Evolutionary conservation across 2,113 vertebrate genomes (phyloP).

Genomic region (Scolopax mira): DNA sequence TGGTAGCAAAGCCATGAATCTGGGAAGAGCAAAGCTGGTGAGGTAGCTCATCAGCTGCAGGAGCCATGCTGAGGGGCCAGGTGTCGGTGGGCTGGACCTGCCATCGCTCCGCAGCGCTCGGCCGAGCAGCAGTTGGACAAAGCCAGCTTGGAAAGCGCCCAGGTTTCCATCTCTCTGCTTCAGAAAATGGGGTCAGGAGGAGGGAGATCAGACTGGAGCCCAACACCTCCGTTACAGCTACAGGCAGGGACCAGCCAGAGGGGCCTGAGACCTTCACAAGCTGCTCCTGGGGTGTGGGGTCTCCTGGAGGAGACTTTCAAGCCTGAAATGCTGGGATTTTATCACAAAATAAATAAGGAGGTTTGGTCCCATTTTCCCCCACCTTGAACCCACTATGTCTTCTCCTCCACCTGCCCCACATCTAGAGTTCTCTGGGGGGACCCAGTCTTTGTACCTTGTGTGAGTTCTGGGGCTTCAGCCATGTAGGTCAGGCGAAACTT

Average conservation of each 20-base stretch:
- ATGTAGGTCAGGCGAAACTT: constrained; percentile 93
- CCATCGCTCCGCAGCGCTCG: background rate
- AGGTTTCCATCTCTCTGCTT: background rate
- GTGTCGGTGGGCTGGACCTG: background rate
- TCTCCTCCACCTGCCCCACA: background rate
- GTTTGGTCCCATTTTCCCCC: fast-evolving
- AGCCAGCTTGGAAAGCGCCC: background rate
- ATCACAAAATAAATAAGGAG: background rate
- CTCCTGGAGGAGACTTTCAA: background rate
- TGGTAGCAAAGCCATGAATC: background rate
- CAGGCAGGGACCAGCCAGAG: background rate
- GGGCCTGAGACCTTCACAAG: background rate
- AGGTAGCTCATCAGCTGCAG: background rate
- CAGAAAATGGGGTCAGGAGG: background rate
- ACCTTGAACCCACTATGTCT: background rate
- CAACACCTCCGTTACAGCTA: background rate
- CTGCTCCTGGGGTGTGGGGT: background rate
- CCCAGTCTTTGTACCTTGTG: constrained; percentile 76
- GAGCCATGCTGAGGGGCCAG: constrained; percentile 36
- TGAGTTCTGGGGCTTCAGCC: constrained; percentile 87
- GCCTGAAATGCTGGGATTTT: background rate
- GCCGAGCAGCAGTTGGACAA: background rate
- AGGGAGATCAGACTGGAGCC: background rate
- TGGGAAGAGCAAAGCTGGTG: background rate
- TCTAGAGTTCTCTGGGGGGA: fast-evolving